Percentiles rank a stretch among this genome's conserved stretches.
Conservation (phyloP, 30 jellyfish, hydroid and myxozoan species). For the Morbakka virulenta region DNA sequence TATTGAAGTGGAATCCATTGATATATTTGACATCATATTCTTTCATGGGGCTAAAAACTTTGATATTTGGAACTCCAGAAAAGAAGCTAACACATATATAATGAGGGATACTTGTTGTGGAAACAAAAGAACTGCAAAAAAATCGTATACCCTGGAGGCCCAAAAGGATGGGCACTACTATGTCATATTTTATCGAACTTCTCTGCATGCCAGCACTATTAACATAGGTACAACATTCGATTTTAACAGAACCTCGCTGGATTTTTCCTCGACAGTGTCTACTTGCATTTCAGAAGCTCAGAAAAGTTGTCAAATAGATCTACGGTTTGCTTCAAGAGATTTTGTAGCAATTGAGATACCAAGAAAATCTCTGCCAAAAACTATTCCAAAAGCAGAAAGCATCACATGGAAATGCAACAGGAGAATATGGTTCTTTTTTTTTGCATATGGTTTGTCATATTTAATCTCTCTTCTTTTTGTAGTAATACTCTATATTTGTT, state of each 20-base stretch:
- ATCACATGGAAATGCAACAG: constrained; percentile 70
- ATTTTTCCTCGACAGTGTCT: constrained; percentile 31
- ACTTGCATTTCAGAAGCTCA: constrained; percentile 30
- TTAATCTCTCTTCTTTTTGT: not conserved
- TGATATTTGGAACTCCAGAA: constrained; percentile 68
- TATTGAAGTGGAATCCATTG: constrained; percentile 16
- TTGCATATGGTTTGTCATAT: constrained; percentile 4
- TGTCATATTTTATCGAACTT: constrained; percentile 31
- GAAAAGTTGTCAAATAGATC: constrained; percentile 27
- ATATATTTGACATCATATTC: constrained; percentile 24
- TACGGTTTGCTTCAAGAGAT: constrained; percentile 42
- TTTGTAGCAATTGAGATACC: constrained; percentile 55
- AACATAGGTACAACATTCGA: not conserved
- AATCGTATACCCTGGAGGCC: not conserved
- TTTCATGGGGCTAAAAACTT: constrained; percentile 43
- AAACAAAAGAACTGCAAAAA: not conserved
- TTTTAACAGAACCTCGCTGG: constrained; percentile 43
- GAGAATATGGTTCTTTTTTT: constrained; percentile 49
- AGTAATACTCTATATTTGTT: too few relatives aligned
- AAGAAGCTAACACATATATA: constrained; percentile 39
- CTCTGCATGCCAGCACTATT: constrained; percentile 26
- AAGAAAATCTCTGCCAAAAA: not conserved
- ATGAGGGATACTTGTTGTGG: constrained; percentile 43
- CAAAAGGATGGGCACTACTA: constrained; percentile 21
- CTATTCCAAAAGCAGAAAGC: constrained; percentile 24